phyloP scores from a whole-genome alignment of 2,113 vertebrate genomes.

The Notothenia rossii region DNA sequence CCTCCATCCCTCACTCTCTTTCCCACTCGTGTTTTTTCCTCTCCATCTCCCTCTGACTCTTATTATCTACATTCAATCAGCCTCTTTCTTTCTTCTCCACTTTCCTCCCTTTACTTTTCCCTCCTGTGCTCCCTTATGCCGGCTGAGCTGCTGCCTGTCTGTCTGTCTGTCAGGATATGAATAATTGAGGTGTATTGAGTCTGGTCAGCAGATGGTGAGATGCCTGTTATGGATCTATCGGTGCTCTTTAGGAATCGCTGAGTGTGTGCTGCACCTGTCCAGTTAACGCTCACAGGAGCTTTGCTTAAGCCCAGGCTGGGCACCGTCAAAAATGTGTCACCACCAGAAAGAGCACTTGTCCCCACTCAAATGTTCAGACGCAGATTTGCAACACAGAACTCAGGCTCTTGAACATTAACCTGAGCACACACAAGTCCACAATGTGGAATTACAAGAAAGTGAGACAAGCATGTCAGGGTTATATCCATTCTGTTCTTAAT shows the following conservation, averaged over 20 bases:
- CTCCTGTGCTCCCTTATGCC: constrained; percentile 21
- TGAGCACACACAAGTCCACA: constrained; percentile 39
- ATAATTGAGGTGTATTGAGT: constrained; percentile 80
- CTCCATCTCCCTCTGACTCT: constrained; percentile 10
- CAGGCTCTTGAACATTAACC: constrained; percentile 18
- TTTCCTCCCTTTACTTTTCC: constrained; percentile 41
- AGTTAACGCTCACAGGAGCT: constrained; percentile 44
- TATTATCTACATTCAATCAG: constrained; percentile 48
- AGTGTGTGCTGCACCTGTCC: constrained; percentile 72
- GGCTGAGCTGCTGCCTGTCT: constrained; percentile 49
- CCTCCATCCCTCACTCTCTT: constrained; percentile 25
- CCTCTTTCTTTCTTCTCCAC: constrained; percentile 26
- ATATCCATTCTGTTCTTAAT: constrained; percentile 20
- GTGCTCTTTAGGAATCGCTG: constrained; percentile 65
- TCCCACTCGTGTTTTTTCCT: neutral
- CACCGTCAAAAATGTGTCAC: neutral
- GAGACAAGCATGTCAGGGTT: constrained; percentile 34
- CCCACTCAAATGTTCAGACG: constrained; percentile 27
- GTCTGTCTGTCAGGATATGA: constrained; percentile 66
- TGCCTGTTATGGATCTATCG: constrained; percentile 67
- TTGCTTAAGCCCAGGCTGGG: constrained; percentile 9
- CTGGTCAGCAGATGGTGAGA: constrained; percentile 80
- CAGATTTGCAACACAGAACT: constrained; percentile 17
- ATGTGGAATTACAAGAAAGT: constrained; percentile 25
- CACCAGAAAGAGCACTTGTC: constrained; percentile 5